Percentiles rank a stretch among this genome's conserved stretches.
Conservation (phyloP, 2,113 vertebrate genomes). For the Trachemys scripta region DNA sequence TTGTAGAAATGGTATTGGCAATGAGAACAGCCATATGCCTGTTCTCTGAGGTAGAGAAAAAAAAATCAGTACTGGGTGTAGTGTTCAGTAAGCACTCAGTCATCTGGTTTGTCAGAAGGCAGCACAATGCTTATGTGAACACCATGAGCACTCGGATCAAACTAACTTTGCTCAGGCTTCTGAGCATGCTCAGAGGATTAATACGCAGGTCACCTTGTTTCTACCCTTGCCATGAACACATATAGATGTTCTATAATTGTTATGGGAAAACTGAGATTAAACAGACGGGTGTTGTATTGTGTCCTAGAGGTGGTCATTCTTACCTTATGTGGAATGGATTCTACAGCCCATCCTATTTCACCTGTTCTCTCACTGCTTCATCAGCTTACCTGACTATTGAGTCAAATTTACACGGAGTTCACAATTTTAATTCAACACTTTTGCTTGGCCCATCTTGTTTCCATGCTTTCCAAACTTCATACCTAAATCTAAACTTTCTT, state of each 20-base stretch:
- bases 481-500: not conserved
- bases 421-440: not conserved
- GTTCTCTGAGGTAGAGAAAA: not conserved
- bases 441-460: not conserved
- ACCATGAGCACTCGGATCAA: not conserved
- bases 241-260: fast-evolving
- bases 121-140: not conserved
- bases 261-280: not conserved
- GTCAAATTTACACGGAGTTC: not conserved
- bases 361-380: fast-evolving
- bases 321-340: not conserved
- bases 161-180: not conserved
- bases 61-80: not conserved
- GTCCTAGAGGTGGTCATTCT: not conserved
- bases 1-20: not conserved
- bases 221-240: not conserved
- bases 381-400: not conserved
- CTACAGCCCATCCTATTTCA: not conserved
- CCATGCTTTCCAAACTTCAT: not conserved
- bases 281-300: not conserved
- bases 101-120: not conserved
- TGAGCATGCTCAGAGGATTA: not conserved
- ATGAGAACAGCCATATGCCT: not conserved
- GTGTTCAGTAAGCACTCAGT: not conserved
- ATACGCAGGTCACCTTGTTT: not conserved